Evolutionary conservation across 2,113 vertebrate genomes (phyloP), one percentile per base, ranked within the genome.

Genomic region (Thermophis baileyi): DNA sequence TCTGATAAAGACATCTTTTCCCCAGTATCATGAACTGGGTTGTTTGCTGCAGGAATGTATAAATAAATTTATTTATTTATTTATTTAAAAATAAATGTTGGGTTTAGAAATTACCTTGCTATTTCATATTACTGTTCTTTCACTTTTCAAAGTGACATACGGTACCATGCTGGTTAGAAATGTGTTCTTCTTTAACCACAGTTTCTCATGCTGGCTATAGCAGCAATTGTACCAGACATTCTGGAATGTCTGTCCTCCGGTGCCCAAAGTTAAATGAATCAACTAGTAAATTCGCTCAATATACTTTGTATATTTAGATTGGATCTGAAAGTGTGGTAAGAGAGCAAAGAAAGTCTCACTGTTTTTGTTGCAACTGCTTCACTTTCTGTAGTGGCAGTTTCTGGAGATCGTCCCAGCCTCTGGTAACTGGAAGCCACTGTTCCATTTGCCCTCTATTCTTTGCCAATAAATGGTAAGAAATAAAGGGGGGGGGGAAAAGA

Each of bases 171-270:
- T 53, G 49, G 25, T 60, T 35, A 1, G 89, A 93, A 90, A 88
- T 35, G 50, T 22, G 51, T 18, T 53, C 51, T 0, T 1, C 18
- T 60, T 16, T 35, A n/a, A 47, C 53, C 0, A 0, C 30, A 85
- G n/a, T 47, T 7, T 85, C 46, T 46, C 0, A 63, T 24, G n/a
- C 51, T n/a, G 14, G 25, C 0, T 50, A 85, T 8, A 9, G 49
- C 1, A 8, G 53, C 30, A 91, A 63, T 85, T 40, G 20, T 85
- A n/a, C 74, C 47, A 90, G 35, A n/a, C 5, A 10, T 47, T 81
- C 86, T 69, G 86, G 91, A 92, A 89, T 54, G 49, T 57, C 85
- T 92, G 50, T 50, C 91, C 90, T 16, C 51, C 16, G 18, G 18
- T 16, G 87, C 49, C 30, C 49, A 47, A 40, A 22, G 25, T 55